These are phyloP conservation scores for Potamarius usumacintae DNA, from an alignment of 2,113 vertebrate genomes.

Conservation along the genomic window DNA sequence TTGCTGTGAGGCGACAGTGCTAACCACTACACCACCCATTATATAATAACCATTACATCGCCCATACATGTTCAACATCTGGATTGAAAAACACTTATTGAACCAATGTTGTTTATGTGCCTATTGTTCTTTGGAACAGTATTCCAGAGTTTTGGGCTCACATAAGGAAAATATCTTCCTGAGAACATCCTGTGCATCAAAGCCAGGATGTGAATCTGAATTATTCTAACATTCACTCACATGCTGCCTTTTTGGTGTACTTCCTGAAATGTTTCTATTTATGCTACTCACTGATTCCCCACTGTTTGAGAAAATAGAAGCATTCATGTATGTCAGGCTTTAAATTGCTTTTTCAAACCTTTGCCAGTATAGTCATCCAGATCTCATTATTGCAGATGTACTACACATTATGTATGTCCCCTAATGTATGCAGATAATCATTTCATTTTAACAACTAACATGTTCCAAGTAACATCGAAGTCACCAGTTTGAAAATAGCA, in stretches of 20 bases:
- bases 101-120: background rate
- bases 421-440: background rate
- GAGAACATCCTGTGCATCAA: background rate
- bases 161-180: background rate
- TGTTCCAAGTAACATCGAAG: background rate
- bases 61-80: background rate
- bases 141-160: background rate
- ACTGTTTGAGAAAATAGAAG: slow-evolving; percentile 14
- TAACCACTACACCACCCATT: too few relatives aligned
- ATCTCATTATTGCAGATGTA: slow-evolving; percentile 8
- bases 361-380: background rate
- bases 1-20: too few relatives aligned
- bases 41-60: too few relatives aligned
- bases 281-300: slow-evolving; percentile 4
- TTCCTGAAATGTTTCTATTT: background rate
- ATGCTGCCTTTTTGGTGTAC: background rate
- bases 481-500: background rate
- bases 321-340: slow-evolving; percentile 31
- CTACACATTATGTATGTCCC: background rate
- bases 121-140: background rate
- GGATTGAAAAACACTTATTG: background rate
- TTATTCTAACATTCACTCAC: background rate
- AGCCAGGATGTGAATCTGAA: background rate
- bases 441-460: background rate
- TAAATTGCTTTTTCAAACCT: background rate